Conservation (phyloP, 2,888 invertebrate species). For the Leistus spinibarbis region DNA sequence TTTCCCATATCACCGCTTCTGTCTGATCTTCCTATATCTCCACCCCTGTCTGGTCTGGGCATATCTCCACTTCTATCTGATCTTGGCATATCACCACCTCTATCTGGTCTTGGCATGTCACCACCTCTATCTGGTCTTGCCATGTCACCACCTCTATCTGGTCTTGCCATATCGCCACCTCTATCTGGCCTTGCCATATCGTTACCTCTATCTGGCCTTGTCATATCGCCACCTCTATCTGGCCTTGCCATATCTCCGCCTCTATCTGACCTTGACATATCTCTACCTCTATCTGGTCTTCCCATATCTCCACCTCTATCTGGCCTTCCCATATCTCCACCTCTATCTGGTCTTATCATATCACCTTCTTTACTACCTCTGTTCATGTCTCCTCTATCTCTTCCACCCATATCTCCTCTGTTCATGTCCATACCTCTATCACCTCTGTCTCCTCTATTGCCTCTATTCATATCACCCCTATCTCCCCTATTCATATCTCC, state of each 20-base stretch:
- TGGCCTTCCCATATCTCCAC: neutral
- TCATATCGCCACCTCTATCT: neutral
- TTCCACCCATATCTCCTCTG: constrained; percentile 47
- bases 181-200: neutral
- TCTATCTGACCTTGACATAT: neutral
- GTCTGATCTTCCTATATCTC: constrained; percentile 41
- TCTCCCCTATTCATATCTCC: constrained; percentile 47
- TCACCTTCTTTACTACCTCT: neutral
- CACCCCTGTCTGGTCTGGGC: constrained; percentile 44
- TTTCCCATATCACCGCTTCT: constrained; percentile 44
- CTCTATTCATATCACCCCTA: constrained; percentile 46
- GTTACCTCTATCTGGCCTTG: neutral
- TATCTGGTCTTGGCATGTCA: constrained; percentile 39
- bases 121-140: constrained; percentile 43
- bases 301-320: neutral
- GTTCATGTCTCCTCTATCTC: constrained; percentile 45
- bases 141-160: constrained; percentile 44
- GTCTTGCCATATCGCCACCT: neutral
- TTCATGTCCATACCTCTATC: constrained; percentile 44
- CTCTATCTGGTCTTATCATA: constrained; percentile 37
- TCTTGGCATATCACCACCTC: constrained; percentile 44
- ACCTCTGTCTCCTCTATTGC: constrained; percentile 43
- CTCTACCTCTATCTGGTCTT: neutral
- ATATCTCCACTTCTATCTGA: constrained; percentile 46
- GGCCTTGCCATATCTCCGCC: neutral